A percentile compares a stretch with the other conserved stretches of the same genome.
These are phyloP conservation scores for Scylla paramamosain DNA, from an alignment of 1,140 invertebrate species.

Conservation along the genomic window DNA sequence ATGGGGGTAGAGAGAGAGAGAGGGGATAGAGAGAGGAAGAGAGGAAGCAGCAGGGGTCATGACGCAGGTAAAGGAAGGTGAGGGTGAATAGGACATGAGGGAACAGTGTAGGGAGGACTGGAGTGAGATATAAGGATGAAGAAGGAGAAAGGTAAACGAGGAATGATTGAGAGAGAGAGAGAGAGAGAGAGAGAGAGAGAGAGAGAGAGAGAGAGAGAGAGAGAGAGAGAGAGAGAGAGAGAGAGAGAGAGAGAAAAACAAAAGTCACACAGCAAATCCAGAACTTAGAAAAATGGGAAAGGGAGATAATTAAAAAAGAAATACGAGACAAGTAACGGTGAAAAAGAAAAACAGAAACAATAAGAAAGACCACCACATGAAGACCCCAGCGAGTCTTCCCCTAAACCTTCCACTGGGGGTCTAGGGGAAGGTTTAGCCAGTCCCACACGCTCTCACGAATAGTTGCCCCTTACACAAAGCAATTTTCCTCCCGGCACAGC, in stretches of 20 bases:
- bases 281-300: not conserved
- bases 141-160: not conserved
- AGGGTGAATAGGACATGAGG: not conserved
- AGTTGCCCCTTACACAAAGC: too few species aligned
- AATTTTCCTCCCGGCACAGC: too few species aligned
- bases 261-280: not conserved
- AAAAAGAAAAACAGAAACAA: not conserved
- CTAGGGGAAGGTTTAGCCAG: too few species aligned
- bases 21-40: not conserved
- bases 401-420: too few species aligned
- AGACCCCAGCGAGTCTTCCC: too few species aligned
- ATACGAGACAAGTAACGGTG: not conserved
- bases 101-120: not conserved
- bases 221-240: not conserved
- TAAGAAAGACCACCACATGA: too few species aligned
- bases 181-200: not conserved
- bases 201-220: not conserved
- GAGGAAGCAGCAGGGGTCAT: not conserved
- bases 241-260: not conserved
- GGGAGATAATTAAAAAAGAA: not conserved
- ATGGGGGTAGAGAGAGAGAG: not conserved
- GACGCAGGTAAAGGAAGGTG: not conserved
- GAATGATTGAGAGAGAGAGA: not conserved
- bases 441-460: too few species aligned
- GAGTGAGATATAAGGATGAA: not conserved